phyloP scores from a whole-genome alignment of 2,113 vertebrate genomes.

The Brevimyrus niger region DNA sequence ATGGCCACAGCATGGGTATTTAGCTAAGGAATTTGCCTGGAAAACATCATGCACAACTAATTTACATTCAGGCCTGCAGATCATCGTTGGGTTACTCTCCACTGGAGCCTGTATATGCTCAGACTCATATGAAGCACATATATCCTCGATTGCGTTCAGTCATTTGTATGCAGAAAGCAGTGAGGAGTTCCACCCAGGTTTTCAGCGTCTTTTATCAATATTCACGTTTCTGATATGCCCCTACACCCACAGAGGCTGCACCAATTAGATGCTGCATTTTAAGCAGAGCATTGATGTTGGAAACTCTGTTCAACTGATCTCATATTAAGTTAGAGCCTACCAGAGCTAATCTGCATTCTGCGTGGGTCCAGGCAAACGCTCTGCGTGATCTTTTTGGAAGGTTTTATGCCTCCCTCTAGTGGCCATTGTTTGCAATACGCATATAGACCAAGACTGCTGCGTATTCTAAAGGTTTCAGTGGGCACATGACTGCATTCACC shows the following conservation, averaged over 20 bases:
- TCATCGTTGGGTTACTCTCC: not conserved
- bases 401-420: not conserved
- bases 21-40: not conserved
- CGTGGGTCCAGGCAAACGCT: not conserved
- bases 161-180: not conserved
- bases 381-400: not conserved
- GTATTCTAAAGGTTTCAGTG: not conserved
- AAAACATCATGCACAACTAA: not conserved
- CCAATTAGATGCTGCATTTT: not conserved
- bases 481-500: not conserved
- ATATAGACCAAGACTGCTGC: not conserved
- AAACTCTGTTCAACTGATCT: not conserved
- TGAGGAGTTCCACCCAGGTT: not conserved
- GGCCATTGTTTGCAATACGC: not conserved
- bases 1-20: not conserved
- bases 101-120: not conserved
- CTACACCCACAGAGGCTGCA: not conserved
- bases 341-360: not conserved
- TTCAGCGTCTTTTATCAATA: not conserved
- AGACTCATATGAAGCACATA: not conserved
- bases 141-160: not conserved
- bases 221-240: not conserved
- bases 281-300: not conserved
- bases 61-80: not conserved
- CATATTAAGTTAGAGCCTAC: not conserved